Evolutionary conservation across 2,113 vertebrate genomes (phyloP).

Genomic region (Pontoporia blainvillei): DNA sequence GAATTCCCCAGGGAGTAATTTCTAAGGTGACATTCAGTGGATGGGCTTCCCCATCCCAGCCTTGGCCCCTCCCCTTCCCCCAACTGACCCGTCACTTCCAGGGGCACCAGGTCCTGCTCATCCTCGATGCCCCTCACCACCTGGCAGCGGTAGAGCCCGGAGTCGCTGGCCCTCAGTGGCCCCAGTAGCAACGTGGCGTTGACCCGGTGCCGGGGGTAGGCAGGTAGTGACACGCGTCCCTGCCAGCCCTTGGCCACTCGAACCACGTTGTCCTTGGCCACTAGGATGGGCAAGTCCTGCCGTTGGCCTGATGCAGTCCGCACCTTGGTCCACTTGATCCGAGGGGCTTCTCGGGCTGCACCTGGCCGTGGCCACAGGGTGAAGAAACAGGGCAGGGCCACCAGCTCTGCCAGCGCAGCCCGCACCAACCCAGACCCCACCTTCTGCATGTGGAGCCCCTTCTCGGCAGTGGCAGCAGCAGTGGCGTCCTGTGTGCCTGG

Average conservation of each 20-base stretch:
- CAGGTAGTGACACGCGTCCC: constrained; percentile 88
- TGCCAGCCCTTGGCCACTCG: constrained; percentile 94
- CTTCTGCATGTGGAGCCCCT: constrained; percentile 90
- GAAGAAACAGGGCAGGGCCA: constrained; percentile 92
- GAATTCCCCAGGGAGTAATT: not conserved
- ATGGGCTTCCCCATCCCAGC: not conserved
- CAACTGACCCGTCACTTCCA: constrained; percentile 93
- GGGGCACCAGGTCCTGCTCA: constrained; percentile 92
- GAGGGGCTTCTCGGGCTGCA: constrained; percentile 81
- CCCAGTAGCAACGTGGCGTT: constrained; percentile 90
- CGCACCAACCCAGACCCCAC: constrained; percentile 84
- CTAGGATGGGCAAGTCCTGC: constrained; percentile 89
- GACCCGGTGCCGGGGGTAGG: constrained; percentile 86
- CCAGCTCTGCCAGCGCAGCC: constrained; percentile 88
- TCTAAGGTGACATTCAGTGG: not conserved
- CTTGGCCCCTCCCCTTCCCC: not conserved
- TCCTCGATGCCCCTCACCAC: constrained; percentile 95
- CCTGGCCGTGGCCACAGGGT: constrained; percentile 77
- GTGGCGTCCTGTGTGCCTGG: constrained; percentile 79
- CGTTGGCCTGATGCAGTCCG: constrained; percentile 87
- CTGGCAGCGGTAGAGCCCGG: constrained; percentile 94
- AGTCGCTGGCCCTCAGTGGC: constrained; percentile 89
- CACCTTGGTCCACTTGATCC: constrained; percentile 97
- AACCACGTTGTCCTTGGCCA: constrained; percentile 94
- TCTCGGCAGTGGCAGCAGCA: constrained; percentile 69